Base-by-base conservation (phyloP, 2,888 invertebrate species). In the Argyra leucocephala region DNA sequence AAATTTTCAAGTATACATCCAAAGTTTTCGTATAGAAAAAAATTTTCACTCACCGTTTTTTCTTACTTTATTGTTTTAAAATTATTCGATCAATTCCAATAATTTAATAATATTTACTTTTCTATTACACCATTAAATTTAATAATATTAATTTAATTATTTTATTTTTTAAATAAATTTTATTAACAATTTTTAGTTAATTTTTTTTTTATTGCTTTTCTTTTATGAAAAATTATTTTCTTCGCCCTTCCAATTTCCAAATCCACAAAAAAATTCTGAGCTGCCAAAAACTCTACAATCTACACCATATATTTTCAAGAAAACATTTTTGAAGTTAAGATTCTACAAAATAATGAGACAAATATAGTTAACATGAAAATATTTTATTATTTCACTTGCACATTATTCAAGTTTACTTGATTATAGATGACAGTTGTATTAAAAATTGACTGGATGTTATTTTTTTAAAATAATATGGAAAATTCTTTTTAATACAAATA, bases 1-100 rank as follows among this genome's bases (percentile, higher is more conserved):
- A 48, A 48, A 48, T 48, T 48, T 48, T 48, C 48, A 48, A 48
- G 48, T 48, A 48, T 48, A 48, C 48, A 48, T 48, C n/a, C 48
- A n/a, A 18, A 1, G 1, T 48, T 48, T 37, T n/a, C 18, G 15
- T 48, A 48, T 37, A 26, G 7, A 31, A 48, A n/a, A 48, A 48
- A 48, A 48, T 48, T 48, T 48, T 48, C 48, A 48, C 48, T 48
- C 48, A 48, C 48, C 48, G 48, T 48, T 48, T 48, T 48, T 48
- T 18, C 18, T 48, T 18, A 15, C 18, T 48, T 48, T 48, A 48
- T 48, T 48, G 48, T 48, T 48, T 48, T 48, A 48, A 48, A 48
- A 18, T 31, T 31, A 48, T 15, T 48, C 15, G 18, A 48, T 48
- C 48, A 48, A 48, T 48, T 48, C 48, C 48, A 48, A 48, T 12